These are phyloP conservation scores for Nymphalis io DNA, from an alignment of 1,140 invertebrate species.

Conservation along the genomic window DNA sequence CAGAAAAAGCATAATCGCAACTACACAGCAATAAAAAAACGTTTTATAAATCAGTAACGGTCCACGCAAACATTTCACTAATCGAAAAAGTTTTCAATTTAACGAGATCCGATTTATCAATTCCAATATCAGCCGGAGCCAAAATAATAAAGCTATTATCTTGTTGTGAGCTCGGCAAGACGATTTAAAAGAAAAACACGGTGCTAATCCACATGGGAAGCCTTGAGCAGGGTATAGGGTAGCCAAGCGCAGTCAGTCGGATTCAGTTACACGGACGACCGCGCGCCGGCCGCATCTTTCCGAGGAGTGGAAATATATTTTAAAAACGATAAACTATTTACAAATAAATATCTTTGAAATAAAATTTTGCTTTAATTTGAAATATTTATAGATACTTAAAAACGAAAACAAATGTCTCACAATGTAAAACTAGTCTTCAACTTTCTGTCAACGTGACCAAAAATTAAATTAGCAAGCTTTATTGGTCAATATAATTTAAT, in stretches of 20 bases:
- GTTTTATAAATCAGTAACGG: constrained; percentile 28
- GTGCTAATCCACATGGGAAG: constrained; percentile 73
- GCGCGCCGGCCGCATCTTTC: constrained; percentile 57
- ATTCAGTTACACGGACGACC: constrained; percentile 69
- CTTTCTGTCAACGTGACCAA: no score
- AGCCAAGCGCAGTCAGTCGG: constrained; percentile 42
- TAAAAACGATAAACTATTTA: constrained; percentile 9
- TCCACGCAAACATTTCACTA: constrained; percentile 19
- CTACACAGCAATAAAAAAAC: constrained; percentile 21
- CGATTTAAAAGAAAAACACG: constrained; percentile 65
- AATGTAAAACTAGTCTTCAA: no score
- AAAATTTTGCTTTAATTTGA: no score
- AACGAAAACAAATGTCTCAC: no score
- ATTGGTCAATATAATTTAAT: neutral
- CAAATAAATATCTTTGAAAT: neutral
- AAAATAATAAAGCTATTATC: constrained; percentile 55
- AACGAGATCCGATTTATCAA: constrained; percentile 39
- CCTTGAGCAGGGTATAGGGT: constrained; percentile 69
- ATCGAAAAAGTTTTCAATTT: constrained; percentile 27
- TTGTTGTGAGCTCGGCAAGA: constrained; percentile 44
- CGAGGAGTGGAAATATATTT: constrained; percentile 12
- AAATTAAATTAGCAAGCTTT: no score
- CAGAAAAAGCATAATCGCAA: constrained; percentile 2
- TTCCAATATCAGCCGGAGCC: constrained; percentile 37
- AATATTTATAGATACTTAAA: neutral